Percentiles rank a stretch among this genome's conserved stretches.
Evolutionary conservation across 2,113 vertebrate species (phyloP).

Genomic region (Dascyllus trimaculatus): DNA sequence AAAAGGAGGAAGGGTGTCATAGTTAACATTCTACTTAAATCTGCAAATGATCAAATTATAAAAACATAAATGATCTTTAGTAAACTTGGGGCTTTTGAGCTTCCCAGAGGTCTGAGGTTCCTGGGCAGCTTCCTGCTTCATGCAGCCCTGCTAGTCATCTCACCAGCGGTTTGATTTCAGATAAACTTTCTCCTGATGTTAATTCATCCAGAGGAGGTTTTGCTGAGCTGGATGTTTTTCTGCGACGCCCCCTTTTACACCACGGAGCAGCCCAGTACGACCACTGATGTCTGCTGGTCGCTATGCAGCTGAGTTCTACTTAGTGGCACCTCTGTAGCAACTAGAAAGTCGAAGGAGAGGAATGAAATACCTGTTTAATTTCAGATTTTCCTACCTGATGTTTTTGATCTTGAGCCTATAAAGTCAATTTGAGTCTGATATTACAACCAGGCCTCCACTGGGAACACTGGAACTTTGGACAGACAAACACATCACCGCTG

Average conservation of each 20-base stretch:
- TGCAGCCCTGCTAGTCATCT: background rate
- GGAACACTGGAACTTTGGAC: background rate
- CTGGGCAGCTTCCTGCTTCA: background rate
- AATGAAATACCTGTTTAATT: background rate
- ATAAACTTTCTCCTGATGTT: background rate
- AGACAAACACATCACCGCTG: background rate
- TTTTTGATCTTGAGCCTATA: background rate
- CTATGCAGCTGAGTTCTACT: constrained; percentile 25
- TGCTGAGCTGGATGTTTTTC: constrained; percentile 36
- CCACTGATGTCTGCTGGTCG: background rate
- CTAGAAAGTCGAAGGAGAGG: constrained; percentile 10
- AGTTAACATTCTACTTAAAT: too few species aligned
- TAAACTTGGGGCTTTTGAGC: too few species aligned
- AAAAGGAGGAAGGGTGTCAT: too few species aligned
- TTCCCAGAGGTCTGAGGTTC: too few species aligned
- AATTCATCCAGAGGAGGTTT: constrained; percentile 2
- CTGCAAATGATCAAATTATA: too few species aligned
- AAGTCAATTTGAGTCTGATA: background rate
- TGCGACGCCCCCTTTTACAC: too few species aligned
- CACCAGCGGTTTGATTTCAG: constrained; percentile 16
- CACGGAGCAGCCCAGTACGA: background rate
- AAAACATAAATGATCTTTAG: too few species aligned
- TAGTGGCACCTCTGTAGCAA: constrained; percentile 35
- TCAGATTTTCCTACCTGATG: background rate
- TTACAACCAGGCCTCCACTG: background rate